Conservation (phyloP, 2,113 vertebrate genomes). For the Pseudonaja textilis region DNA sequence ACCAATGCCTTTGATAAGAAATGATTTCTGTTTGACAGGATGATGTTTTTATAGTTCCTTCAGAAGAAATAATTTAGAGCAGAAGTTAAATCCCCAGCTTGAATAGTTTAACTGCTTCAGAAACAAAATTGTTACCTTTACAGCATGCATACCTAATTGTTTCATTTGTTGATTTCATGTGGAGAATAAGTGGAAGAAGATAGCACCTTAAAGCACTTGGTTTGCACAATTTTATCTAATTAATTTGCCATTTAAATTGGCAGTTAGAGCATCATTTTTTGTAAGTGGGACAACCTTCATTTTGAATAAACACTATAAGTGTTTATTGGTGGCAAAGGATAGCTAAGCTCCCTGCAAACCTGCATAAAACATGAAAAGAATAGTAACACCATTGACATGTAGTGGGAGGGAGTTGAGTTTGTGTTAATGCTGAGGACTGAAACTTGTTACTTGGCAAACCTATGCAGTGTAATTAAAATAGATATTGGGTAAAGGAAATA, state of each 20-base stretch:
- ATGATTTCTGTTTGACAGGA: not conserved
- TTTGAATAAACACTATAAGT: not conserved
- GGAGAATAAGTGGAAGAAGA: not conserved
- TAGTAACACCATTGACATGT: not conserved
- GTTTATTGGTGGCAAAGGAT: not conserved
- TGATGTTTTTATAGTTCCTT: not conserved
- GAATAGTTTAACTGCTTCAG: not conserved
- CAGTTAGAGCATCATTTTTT: not conserved
- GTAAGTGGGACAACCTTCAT: not conserved
- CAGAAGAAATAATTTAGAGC: constrained; percentile 19
- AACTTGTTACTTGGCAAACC: not conserved
- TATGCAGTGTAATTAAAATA: not conserved
- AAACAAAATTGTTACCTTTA: not conserved
- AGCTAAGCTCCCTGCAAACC: not conserved
- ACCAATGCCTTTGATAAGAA: not conserved
- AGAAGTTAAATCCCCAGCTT: not conserved
- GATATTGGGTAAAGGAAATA: not conserved
- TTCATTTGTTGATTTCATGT: not conserved
- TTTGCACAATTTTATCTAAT: not conserved
- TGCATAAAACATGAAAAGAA: not conserved
- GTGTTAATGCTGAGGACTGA: not conserved
- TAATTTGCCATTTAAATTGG: not conserved
- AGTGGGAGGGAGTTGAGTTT: not conserved
- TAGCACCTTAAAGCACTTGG: not conserved
- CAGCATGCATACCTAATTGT: not conserved